phyloP scores from a whole-genome alignment of 1,140 invertebrate genomes.

The Maconellicoccus hirsutus region DNA sequence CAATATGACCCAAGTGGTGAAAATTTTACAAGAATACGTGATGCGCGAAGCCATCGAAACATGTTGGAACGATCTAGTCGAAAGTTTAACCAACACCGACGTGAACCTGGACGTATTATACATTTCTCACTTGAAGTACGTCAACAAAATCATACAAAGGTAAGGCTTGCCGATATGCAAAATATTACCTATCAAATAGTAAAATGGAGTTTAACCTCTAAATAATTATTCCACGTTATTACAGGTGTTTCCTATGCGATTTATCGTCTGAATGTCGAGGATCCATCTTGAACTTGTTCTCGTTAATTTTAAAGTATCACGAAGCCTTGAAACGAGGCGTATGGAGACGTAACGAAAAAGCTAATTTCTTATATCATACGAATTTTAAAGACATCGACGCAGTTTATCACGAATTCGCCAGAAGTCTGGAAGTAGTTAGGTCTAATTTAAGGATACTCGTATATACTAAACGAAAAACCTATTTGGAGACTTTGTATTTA shows the following conservation, averaged over 20 bases:
- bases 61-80: not conserved
- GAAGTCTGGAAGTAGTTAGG: not conserved
- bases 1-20: not conserved
- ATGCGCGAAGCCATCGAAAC: conserved; percentile 1
- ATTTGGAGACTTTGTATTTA: not conserved
- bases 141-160: not conserved
- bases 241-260: conserved; percentile 11
- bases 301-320: not conserved
- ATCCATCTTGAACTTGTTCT: not conserved
- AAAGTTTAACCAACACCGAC: not conserved
- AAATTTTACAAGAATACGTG: conserved; percentile 10
- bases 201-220: not conserved
- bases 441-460: not conserved
- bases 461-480: not conserved
- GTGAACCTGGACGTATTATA: not conserved
- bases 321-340: not conserved
- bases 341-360: not conserved
- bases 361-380: conserved; percentile 13
- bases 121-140: conserved; percentile 11
- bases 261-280: not conserved
- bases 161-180: not conserved
- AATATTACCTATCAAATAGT: not conserved
- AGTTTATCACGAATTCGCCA: not conserved
- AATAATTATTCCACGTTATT: not conserved
- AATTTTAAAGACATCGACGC: not conserved